These are phyloP conservation scores for Lycophotia porphyrea DNA, from an alignment of 2,888 invertebrate genomes.

Conservation along the genomic window DNA sequence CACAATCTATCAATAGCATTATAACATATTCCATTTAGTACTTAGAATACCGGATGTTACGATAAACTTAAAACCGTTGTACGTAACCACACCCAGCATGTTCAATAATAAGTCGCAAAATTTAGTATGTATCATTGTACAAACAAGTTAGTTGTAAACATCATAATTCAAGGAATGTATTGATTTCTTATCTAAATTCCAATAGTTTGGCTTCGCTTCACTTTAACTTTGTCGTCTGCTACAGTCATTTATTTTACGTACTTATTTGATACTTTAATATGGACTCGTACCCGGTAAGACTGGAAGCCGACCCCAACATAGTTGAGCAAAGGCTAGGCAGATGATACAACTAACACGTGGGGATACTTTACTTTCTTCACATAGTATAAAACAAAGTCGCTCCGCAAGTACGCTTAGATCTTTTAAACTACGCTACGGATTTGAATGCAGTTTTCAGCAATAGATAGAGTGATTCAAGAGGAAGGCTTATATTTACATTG, in stretches of 20 bases:
- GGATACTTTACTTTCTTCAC: too few relatives aligned
- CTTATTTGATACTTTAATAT: not conserved
- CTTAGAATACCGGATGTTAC: slow-evolving; percentile 30
- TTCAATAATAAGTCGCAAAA: slow-evolving; percentile 15
- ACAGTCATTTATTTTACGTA: slow-evolving; percentile 15
- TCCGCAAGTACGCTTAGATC: too few relatives aligned
- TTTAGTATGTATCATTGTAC: slow-evolving; percentile 21
- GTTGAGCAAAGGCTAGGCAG: not conserved
- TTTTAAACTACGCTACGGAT: too few relatives aligned
- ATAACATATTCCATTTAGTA: slow-evolving; percentile 3
- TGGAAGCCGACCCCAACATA: not conserved
- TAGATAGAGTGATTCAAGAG: too few relatives aligned
- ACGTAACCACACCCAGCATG: slow-evolving; percentile 28
- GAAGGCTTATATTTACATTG: too few relatives aligned
- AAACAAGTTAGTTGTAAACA: slow-evolving; percentile 52
- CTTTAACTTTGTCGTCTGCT: slow-evolving; percentile 29
- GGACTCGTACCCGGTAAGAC: not conserved
- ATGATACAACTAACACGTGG: not conserved
- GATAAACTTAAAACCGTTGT: not conserved
- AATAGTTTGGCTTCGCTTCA: slow-evolving; percentile 44
- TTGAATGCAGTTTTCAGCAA: too few relatives aligned
- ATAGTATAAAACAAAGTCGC: too few relatives aligned
- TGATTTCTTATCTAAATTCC: slow-evolving; percentile 68
- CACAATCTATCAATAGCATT: slow-evolving; percentile 6
- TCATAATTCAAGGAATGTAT: slow-evolving; percentile 53